Percentiles rank a stretch among this genome's conserved stretches.
Evolutionary conservation across 2,113 vertebrate species (phyloP).

Genomic region (Cyanoderma ruficeps): DNA sequence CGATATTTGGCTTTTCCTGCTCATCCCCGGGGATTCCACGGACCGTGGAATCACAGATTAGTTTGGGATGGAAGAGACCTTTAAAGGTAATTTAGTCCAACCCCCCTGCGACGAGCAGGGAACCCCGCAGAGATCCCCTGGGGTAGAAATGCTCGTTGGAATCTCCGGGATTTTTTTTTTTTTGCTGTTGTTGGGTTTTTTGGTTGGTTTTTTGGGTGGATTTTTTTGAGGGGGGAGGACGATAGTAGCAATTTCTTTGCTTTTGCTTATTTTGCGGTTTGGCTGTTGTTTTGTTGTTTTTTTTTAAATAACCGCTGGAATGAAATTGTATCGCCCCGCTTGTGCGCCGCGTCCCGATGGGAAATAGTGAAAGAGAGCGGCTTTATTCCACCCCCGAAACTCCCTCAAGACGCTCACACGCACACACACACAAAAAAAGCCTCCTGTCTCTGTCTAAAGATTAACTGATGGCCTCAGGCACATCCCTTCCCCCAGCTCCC

Average conservation of each 20-base stretch:
- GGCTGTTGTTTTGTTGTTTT: neutral
- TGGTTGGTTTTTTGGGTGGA: too few relatives aligned
- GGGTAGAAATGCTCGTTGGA: neutral
- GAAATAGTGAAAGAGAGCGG: neutral
- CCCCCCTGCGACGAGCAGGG: neutral
- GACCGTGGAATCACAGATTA: fast-evolving
- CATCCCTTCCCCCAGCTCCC: conserved; percentile 65
- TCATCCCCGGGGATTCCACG: too few relatives aligned
- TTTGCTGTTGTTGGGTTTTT: neutral
- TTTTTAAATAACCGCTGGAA: neutral
- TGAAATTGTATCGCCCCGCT: neutral
- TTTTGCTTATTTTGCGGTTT: neutral
- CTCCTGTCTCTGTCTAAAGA: conserved; percentile 68
- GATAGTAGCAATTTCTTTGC: neutral
- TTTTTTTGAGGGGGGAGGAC: neutral
- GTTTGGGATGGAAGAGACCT: neutral
- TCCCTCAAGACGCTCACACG: conserved; percentile 17
- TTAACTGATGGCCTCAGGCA: conserved; percentile 64
- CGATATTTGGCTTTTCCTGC: neutral
- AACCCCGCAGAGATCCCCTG: neutral
- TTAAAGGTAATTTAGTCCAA: neutral
- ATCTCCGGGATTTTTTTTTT: neutral
- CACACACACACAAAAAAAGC: conserved; percentile 15
- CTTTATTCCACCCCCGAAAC: conserved; percentile 39
- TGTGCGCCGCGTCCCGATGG: neutral